Percentiles rank a stretch among this genome's conserved stretches.
These are phyloP conservation scores for Pica pica DNA, from an alignment of 2,113 vertebrate genomes.

Conservation along the genomic window DNA sequence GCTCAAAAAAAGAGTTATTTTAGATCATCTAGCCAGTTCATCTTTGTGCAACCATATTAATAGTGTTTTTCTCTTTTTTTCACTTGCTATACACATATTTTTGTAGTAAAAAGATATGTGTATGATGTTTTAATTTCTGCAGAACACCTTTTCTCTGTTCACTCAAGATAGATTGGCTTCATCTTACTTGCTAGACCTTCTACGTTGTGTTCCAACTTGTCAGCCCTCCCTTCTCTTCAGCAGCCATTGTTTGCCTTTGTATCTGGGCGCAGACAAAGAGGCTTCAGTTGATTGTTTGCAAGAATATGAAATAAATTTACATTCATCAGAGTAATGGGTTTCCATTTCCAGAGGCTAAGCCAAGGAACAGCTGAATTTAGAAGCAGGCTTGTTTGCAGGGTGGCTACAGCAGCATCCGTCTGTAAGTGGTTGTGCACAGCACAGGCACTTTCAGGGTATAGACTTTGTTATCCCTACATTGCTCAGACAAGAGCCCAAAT, in stretches of 20 bases:
- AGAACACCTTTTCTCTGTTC: not conserved
- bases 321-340: not conserved
- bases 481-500: constrained; percentile 38
- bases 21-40: not conserved
- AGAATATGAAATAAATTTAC: constrained; percentile 14
- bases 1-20: not conserved
- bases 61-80: not conserved
- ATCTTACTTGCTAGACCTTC: not conserved
- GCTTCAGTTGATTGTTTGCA: constrained; percentile 3
- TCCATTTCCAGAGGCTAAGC: not conserved
- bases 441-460: not conserved
- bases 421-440: not conserved
- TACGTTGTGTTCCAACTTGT: not conserved
- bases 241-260: not conserved
- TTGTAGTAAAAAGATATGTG: not conserved
- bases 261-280: not conserved
- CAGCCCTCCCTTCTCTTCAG: not conserved
- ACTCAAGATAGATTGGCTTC: not conserved
- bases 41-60: not conserved
- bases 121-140: not conserved
- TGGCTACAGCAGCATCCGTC: not conserved
- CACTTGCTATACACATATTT: not conserved
- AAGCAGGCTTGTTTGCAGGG: not conserved
- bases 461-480: not conserved
- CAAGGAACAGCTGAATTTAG: constrained; percentile 16